A percentile compares a stretch with the other conserved stretches of the same genome.
Conservation (phyloP, 2,888 invertebrate genomes). For the Melanotus villosus region DNA sequence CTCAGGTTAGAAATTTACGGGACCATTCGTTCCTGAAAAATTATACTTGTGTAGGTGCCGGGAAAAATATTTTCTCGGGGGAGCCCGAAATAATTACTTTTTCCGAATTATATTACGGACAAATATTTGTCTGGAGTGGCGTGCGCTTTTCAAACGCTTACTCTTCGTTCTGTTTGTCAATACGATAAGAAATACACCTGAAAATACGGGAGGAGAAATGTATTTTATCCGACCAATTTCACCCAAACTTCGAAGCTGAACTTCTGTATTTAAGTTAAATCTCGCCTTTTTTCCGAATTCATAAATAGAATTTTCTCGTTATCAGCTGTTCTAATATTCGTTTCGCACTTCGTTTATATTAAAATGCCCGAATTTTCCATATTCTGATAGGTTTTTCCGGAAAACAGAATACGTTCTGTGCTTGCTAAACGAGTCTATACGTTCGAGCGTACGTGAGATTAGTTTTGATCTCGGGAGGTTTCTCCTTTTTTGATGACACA, state of each 20-base stretch:
- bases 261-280: neutral
- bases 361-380: neutral
- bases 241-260: neutral
- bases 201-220: no score
- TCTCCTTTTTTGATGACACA: conserved; percentile 28
- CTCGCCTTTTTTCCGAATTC: conserved; percentile 2
- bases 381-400: neutral
- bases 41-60: neutral
- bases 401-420: neutral
- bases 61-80: neutral
- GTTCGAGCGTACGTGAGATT: conserved; percentile 12
- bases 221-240: conserved; percentile 10
- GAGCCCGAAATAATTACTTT: no score
- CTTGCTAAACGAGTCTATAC: neutral
- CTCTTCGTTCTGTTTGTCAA: no score
- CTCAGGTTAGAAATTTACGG: neutral
- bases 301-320: neutral
- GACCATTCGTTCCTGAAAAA: conserved; percentile 1
- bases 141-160: no score
- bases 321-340: no score
- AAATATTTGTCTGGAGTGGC: no score
- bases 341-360: no score
- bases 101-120: no score
- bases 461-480: conserved; percentile 24
- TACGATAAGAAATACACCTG: no score